phyloP scores from a whole-genome alignment of 2,888 invertebrate species.

The Trachelus troglodyta region DNA sequence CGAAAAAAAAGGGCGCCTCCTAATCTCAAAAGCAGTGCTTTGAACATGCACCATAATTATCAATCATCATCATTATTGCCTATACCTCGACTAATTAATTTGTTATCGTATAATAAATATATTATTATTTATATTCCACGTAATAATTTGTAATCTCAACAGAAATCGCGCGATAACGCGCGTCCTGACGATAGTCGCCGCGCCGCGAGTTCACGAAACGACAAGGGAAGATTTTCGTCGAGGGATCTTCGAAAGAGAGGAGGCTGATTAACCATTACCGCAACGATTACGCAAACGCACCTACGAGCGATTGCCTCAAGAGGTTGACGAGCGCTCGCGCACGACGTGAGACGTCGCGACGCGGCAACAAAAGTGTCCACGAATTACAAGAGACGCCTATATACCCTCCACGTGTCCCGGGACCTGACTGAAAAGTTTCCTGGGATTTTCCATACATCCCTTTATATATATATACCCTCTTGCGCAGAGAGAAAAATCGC shows the following conservation, averaged over 20 bases:
- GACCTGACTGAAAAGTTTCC: not conserved
- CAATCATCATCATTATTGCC: constrained; percentile 30
- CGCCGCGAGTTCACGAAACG: not conserved
- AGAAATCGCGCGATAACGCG: not conserved
- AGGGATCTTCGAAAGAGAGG: not conserved
- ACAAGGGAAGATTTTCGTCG: not conserved
- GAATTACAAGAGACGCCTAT: not conserved
- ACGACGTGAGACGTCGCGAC: not conserved
- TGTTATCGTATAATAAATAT: constrained; percentile 61
- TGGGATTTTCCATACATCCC: not conserved
- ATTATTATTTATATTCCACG: constrained; percentile 53
- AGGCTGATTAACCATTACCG: not conserved
- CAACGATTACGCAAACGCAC: not conserved
- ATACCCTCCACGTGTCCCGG: not conserved
- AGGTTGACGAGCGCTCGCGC: not conserved
- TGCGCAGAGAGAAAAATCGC: not conserved
- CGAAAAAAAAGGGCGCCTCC: constrained; percentile 41
- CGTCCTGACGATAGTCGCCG: not conserved
- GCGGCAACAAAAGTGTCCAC: not conserved
- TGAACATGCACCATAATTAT: constrained; percentile 39
- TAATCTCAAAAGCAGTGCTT: constrained; percentile 45
- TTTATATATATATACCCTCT: not conserved
- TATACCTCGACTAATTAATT: constrained; percentile 54
- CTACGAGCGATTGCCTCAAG: not conserved
- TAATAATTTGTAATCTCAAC: constrained; percentile 54